These are phyloP conservation scores for Andrena flavipes DNA, from an alignment of 2,888 invertebrate genomes.

Conservation along the genomic window DNA sequence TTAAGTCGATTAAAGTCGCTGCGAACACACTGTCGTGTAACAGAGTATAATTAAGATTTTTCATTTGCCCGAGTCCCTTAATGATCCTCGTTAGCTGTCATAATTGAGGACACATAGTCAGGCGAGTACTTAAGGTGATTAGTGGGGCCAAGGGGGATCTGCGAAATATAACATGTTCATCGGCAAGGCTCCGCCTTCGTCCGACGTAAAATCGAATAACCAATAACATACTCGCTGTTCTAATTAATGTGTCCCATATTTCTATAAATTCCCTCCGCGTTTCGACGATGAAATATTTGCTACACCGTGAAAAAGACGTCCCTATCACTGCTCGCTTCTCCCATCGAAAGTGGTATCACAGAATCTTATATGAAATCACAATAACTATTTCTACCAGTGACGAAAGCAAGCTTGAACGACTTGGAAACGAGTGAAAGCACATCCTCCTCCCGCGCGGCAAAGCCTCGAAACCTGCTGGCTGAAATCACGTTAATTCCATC, in stretches of 20 bases:
- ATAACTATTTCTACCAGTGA: too few relatives aligned
- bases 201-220: not conserved
- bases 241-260: not conserved
- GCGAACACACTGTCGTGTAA: not conserved
- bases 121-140: constrained; percentile 32
- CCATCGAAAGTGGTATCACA: too few relatives aligned
- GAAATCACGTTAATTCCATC: constrained; percentile 43
- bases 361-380: too few relatives aligned
- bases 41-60: constrained; percentile 36
- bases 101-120: constrained; percentile 16
- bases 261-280: not conserved
- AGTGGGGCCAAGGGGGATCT: not conserved
- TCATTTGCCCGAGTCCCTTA: constrained; percentile 31
- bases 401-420: not conserved
- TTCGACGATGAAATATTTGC: too few relatives aligned
- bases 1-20: constrained; percentile 39
- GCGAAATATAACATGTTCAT: constrained; percentile 18
- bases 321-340: too few relatives aligned
- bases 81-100: constrained; percentile 34
- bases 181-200: not conserved
- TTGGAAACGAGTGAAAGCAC: constrained; percentile 16
- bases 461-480: constrained; percentile 14
- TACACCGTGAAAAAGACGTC: too few relatives aligned
- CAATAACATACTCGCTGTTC: not conserved
- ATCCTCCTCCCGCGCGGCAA: not conserved